These are phyloP conservation scores for Acanthosepion lycidas DNA, from an alignment of 2,888 invertebrate genomes.

Conservation along the genomic window DNA sequence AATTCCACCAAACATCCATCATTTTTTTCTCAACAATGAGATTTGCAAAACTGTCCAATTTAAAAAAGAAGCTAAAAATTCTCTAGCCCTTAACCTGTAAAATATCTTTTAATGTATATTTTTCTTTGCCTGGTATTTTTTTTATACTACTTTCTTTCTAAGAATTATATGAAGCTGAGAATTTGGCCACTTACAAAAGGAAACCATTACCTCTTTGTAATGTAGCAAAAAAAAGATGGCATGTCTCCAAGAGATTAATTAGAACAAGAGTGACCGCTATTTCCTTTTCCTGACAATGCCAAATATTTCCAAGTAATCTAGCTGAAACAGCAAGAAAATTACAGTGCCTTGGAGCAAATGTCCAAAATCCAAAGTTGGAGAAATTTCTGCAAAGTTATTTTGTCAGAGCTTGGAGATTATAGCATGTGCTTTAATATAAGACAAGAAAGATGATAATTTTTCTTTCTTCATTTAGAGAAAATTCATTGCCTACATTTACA, in stretches of 20 bases:
- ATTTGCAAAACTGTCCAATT: no score
- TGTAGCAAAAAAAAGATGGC: background rate
- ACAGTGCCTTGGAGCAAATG: background rate
- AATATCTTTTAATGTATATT: background rate
- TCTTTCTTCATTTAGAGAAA: background rate
- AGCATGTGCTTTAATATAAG: background rate
- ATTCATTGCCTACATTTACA: background rate
- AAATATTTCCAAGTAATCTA: no score
- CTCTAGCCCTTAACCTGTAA: no score
- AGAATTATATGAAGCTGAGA: background rate
- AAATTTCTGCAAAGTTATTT: background rate
- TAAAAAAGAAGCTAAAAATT: no score
- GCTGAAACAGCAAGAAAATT: background rate
- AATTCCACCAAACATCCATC: no score
- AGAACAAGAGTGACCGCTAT: background rate
- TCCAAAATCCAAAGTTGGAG: background rate
- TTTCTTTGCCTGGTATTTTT: background rate
- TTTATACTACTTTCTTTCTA: background rate
- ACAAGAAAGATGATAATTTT: background rate
- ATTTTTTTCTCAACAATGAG: no score
- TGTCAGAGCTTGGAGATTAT: background rate
- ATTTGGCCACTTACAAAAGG: background rate
- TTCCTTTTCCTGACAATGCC: background rate
- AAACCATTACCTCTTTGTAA: background rate
- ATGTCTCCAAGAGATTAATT: background rate